Conservation (phyloP, 2,113 vertebrate species). For the Gnathochromis pfefferi region DNA sequence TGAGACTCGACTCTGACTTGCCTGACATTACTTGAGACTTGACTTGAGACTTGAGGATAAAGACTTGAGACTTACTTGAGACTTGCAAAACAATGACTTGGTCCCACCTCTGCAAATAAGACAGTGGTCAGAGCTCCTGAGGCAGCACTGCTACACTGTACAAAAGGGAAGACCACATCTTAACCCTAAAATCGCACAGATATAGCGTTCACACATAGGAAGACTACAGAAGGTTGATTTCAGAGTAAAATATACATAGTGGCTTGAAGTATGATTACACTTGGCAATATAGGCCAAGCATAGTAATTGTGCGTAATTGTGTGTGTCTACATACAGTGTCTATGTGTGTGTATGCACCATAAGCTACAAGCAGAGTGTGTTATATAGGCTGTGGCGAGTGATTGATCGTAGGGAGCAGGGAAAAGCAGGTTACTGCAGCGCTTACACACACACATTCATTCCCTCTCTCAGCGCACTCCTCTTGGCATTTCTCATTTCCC, state of each 20-base stretch:
- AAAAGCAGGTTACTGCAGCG: slow-evolving; percentile 72
- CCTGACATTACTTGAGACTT: too few species aligned
- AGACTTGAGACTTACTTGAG: too few species aligned
- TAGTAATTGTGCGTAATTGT: background rate
- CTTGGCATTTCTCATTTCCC: slow-evolving; percentile 14
- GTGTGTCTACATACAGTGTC: background rate
- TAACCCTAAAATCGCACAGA: background rate
- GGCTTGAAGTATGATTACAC: background rate
- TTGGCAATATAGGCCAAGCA: slow-evolving; percentile 14
- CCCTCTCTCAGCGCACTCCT: background rate
- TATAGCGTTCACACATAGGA: background rate
- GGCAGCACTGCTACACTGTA: background rate
- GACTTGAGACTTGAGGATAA: too few species aligned
- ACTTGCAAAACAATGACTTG: too few species aligned
- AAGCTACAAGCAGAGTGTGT: slow-evolving; percentile 30
- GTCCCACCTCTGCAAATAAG: background rate
- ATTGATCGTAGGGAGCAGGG: slow-evolving; percentile 64
- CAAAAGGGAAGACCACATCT: background rate
- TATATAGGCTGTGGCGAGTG: slow-evolving; percentile 51
- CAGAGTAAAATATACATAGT: slow-evolving; percentile 14
- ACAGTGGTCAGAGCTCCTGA: background rate
- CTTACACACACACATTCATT: background rate
- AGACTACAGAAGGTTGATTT: background rate
- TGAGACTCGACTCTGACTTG: too few species aligned
- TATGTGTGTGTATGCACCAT: background rate